These are phyloP conservation scores for Gastrophysa polygoni DNA, from an alignment of 2,888 invertebrate genomes.

Conservation along the genomic window DNA sequence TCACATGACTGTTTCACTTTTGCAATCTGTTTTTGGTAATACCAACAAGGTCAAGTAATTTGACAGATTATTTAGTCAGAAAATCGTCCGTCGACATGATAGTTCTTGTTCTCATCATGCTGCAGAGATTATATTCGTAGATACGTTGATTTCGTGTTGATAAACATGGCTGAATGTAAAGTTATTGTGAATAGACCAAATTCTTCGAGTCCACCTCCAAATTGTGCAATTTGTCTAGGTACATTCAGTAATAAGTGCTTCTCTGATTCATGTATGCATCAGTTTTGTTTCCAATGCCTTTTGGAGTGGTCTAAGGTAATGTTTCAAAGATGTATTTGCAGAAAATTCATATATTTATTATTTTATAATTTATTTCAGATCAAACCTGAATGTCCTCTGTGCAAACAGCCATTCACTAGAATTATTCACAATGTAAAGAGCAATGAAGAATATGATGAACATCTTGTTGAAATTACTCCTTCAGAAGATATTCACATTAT, in stretches of 20 bases:
- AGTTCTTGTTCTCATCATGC: conserved; percentile 40
- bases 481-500: conserved; percentile 45
- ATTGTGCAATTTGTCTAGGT: conserved; percentile 92
- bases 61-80: neutral
- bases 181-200: conserved; percentile 39
- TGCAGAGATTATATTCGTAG: too few relatives aligned
- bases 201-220: conserved; percentile 71
- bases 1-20: neutral
- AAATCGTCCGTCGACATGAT: neutral
- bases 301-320: conserved; percentile 89
- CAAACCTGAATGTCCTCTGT: conserved; percentile 92
- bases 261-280: conserved; percentile 91
- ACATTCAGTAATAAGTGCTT: conserved; percentile 87
- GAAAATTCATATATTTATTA: neutral
- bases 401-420: conserved; percentile 88
- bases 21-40: neutral
- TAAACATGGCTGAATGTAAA: conserved; percentile 47
- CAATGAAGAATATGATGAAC: conserved; percentile 87
- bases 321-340: neutral
- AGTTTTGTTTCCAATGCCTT: conserved; percentile 92
- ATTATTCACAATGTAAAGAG: conserved; percentile 93
- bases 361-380: conserved; percentile 63
- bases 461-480: conserved; percentile 60
- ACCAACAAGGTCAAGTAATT: neutral
- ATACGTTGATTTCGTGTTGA: conserved; percentile 23